phyloP scores from a whole-genome alignment of 2,113 vertebrate species.

The Prietella phreatophila region DNA sequence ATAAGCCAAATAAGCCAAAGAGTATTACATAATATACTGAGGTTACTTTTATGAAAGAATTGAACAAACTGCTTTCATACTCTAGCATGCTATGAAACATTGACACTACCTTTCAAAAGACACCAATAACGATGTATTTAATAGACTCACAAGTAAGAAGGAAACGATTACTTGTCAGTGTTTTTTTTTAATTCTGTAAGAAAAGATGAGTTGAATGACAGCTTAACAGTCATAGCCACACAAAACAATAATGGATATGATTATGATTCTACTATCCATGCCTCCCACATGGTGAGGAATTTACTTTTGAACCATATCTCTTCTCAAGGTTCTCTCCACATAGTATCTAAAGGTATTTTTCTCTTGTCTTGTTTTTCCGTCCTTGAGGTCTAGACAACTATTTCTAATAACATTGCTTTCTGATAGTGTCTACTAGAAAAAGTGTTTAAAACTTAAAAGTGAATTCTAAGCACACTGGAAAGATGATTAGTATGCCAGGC shows the following conservation, averaged over 20 bases:
- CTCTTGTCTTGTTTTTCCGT: background rate
- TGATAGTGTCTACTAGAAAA: slow-evolving; percentile 24
- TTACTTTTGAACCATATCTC: background rate
- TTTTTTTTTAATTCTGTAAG: background rate
- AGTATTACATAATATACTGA: background rate
- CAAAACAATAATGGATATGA: background rate
- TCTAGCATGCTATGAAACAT: background rate
- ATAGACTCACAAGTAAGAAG: background rate
- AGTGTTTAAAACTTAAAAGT: slow-evolving; percentile 23
- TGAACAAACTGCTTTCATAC: background rate
- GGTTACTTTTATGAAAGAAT: background rate
- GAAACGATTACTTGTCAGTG: background rate
- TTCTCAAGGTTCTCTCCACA: background rate
- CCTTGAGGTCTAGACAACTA: background rate
- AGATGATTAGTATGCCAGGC: slow-evolving; percentile 32
- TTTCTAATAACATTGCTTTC: background rate
- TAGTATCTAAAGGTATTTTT: background rate
- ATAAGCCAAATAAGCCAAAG: background rate
- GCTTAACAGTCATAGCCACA: background rate
- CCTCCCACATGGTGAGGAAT: background rate
- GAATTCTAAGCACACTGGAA: slow-evolving; percentile 16
- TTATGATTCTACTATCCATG: background rate
- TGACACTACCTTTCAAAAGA: background rate
- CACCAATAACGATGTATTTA: background rate
- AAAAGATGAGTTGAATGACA: background rate